These are phyloP conservation scores for Hemaris fuciformis DNA, from an alignment of 2,888 invertebrate genomes.

Conservation along the genomic window DNA sequence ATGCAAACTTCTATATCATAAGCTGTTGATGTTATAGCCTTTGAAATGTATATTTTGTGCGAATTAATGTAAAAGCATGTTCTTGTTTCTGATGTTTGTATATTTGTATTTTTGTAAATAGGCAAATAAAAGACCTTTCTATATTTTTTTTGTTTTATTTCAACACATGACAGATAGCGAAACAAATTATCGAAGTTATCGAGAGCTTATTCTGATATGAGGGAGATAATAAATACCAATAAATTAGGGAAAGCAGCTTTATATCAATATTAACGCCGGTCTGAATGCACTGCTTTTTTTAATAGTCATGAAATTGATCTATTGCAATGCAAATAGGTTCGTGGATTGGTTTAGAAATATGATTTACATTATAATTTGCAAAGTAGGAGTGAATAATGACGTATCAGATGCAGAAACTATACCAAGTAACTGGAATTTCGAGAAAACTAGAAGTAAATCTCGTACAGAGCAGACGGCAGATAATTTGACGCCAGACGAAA, in stretches of 20 bases:
- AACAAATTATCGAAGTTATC: not conserved
- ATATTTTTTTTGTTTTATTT: not conserved
- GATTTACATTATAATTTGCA: constrained; percentile 16
- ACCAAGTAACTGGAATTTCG: constrained; percentile 33
- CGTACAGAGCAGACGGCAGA: constrained; percentile 29
- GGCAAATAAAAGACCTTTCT: constrained; percentile 19
- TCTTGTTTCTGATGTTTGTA: not conserved
- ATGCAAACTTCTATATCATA: not conserved
- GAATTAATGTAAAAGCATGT: not conserved
- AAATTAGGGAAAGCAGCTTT: not conserved
- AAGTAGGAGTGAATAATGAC: constrained; percentile 19
- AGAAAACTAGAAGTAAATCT: constrained; percentile 23
- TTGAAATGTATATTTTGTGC: not conserved
- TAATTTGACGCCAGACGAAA: not conserved
- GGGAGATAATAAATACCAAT: constrained; percentile 11
- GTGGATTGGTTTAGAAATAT: not conserved
- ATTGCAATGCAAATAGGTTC: not conserved
- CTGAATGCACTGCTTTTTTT: not conserved
- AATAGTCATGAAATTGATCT: constrained; percentile 14
- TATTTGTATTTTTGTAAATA: constrained; percentile 27
- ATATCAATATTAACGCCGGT: not conserved
- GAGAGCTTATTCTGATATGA: not conserved
- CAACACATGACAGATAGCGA: not conserved
- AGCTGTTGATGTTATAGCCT: not conserved
- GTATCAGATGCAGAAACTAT: constrained; percentile 37